These are phyloP conservation scores for Anableps anableps DNA, from an alignment of 2,797 vertebrate species.

Conservation along the genomic window DNA sequence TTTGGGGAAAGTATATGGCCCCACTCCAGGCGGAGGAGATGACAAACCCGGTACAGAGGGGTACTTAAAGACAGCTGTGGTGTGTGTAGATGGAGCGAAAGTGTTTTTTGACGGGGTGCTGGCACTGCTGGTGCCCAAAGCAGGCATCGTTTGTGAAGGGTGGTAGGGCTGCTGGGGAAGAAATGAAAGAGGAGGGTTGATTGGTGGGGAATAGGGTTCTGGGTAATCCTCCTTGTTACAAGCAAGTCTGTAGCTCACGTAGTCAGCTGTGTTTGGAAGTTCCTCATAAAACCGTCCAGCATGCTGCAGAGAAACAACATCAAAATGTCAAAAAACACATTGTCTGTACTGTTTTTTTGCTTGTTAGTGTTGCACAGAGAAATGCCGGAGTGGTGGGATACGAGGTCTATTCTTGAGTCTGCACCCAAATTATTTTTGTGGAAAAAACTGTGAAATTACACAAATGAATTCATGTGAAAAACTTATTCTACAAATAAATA, in stretches of 20 bases:
- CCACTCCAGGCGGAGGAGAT: conserved; percentile 73
- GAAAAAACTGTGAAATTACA: no score
- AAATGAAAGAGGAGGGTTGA: conserved; percentile 82
- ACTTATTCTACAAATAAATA: no score
- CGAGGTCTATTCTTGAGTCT: not conserved
- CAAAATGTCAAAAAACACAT: not conserved
- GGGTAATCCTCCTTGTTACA: conserved; percentile 86
- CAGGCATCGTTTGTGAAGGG: conserved; percentile 43
- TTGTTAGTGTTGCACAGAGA: not conserved
- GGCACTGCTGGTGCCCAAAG: conserved; percentile 59
- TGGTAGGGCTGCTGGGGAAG: conserved; percentile 85
- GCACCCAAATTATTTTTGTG: not conserved
- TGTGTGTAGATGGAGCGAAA: conserved; percentile 76
- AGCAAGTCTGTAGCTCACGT: conserved; percentile 85
- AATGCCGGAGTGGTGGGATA: not conserved
- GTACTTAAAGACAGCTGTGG: conserved; percentile 77
- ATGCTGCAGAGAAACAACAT: conserved; percentile 74
- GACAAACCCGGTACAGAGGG: conserved; percentile 66
- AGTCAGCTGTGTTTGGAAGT: conserved; percentile 86
- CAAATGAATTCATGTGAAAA: no score
- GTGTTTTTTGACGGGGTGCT: conserved; percentile 76
- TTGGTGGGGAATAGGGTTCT: conserved; percentile 84
- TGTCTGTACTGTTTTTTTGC: not conserved
- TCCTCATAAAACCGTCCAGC: conserved; percentile 85
- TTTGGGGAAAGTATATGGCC: conserved; percentile 85